Percentiles rank a stretch among this genome's conserved stretches.
phyloP scores from a whole-genome alignment of 2,888 invertebrate genomes.

The Lithodes maja region DNA sequence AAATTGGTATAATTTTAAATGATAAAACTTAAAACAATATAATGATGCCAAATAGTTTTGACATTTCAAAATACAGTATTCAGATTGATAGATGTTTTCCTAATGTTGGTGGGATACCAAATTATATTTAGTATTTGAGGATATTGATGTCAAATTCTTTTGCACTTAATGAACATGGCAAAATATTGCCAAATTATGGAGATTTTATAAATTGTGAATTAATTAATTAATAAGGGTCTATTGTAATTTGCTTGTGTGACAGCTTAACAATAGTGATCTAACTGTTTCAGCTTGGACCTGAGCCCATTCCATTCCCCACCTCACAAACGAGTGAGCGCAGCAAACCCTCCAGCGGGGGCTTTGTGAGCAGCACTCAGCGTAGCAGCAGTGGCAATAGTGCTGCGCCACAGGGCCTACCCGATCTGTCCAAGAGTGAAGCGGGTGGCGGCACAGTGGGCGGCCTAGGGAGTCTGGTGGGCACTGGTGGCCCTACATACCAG shows the following conservation, averaged over 20 bases:
- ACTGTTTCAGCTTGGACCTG: slow-evolving; percentile 68
- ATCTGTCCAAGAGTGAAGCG: slow-evolving; percentile 60
- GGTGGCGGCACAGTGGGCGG: slow-evolving; percentile 55
- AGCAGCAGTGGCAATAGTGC: slow-evolving; percentile 56
- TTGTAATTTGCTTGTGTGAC: slow-evolving; percentile 17
- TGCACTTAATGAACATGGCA: no score
- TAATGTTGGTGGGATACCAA: no score
- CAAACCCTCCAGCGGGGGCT: slow-evolving; percentile 61
- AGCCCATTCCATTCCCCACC: slow-evolving; percentile 69
- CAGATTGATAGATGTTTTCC: no score
- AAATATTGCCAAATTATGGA: no score
- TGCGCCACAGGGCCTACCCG: slow-evolving; percentile 56
- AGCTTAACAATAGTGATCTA: slow-evolving; percentile 43
- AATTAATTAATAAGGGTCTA: no score
- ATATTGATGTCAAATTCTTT: no score
- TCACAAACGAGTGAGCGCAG: slow-evolving; percentile 55
- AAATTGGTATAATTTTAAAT: no score
- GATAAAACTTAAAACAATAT: no score
- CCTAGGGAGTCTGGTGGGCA: slow-evolving; percentile 57
- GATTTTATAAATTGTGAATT: no score
- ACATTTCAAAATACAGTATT: no score
- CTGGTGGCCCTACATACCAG: slow-evolving; percentile 61
- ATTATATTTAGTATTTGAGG: no score
- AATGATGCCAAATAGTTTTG: no score
- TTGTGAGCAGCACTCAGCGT: slow-evolving; percentile 55